Percentiles rank a stretch among this genome's conserved stretches.
phyloP scores from a whole-genome alignment of 92 coral and sea anemone species.

The Epizoanthus illoricatus region DNA sequence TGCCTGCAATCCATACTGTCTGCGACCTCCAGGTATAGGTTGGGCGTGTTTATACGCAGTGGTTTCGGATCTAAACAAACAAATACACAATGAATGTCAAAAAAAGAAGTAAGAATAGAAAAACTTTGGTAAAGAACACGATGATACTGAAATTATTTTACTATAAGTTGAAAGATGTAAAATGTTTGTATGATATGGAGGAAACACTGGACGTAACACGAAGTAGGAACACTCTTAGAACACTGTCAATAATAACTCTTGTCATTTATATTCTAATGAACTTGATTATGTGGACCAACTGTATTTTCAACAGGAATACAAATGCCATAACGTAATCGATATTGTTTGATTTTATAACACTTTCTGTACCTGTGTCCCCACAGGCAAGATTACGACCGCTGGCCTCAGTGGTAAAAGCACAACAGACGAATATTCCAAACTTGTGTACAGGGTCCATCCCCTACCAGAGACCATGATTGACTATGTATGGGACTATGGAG shows the following conservation, averaged over 20 bases:
- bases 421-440: constrained; percentile 77
- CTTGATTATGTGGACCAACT: too few relatives aligned
- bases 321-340: background rate
- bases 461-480: constrained; percentile 88
- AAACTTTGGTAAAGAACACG: too few relatives aligned
- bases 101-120: too few relatives aligned
- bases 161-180: too few relatives aligned
- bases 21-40: constrained; percentile 56
- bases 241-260: too few relatives aligned
- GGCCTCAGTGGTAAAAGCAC: constrained; percentile 71
- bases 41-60: background rate
- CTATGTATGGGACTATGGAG: constrained; percentile 91
- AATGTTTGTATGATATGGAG: too few relatives aligned
- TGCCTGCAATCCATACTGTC: constrained; percentile 78
- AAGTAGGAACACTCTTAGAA: too few relatives aligned
- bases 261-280: too few relatives aligned
- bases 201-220: too few relatives aligned
- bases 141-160: too few relatives aligned
- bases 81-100: background rate
- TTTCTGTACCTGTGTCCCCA: background rate
- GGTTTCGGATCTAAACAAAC: background rate
- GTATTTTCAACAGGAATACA: too few relatives aligned
- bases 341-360: background rate
- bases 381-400: constrained; percentile 63
- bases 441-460: constrained; percentile 85